Conservation (phyloP, 2,113 vertebrate species). For the Amazona guildingii region DNA sequence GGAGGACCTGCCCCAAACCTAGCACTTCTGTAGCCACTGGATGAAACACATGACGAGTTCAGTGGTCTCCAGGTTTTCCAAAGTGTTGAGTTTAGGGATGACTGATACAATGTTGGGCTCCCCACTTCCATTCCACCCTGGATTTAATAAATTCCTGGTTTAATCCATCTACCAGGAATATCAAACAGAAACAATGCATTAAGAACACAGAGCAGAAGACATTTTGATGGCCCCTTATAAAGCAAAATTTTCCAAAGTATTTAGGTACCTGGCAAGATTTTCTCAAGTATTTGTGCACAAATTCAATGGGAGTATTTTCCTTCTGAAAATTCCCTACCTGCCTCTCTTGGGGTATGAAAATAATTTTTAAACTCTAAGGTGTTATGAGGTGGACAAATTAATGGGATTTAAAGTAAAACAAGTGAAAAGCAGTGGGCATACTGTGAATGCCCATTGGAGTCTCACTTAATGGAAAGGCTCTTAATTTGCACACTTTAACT, state of each 20-base stretch:
- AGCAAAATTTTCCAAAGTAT: not conserved
- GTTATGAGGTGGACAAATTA: not conserved
- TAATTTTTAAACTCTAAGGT: not conserved
- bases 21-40: not conserved
- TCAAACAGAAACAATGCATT: fast-evolving
- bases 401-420: not conserved
- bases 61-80: not conserved
- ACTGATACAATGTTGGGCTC: not conserved
- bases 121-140: not conserved
- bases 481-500: not conserved
- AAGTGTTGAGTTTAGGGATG: not conserved
- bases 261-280: not conserved
- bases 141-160: not conserved
- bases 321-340: not conserved
- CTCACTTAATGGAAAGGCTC: not conserved
- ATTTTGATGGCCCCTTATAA: not conserved
- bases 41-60: fast-evolving
- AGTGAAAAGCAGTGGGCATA: not conserved
- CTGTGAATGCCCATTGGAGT: not conserved
- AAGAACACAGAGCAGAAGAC: not conserved
- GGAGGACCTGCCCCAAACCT: not conserved
- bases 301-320: not conserved
- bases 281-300: not conserved
- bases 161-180: not conserved
- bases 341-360: not conserved